Conservation (phyloP, 2,797 vertebrate genomes). For the Sebastes trivittatus region DNA sequence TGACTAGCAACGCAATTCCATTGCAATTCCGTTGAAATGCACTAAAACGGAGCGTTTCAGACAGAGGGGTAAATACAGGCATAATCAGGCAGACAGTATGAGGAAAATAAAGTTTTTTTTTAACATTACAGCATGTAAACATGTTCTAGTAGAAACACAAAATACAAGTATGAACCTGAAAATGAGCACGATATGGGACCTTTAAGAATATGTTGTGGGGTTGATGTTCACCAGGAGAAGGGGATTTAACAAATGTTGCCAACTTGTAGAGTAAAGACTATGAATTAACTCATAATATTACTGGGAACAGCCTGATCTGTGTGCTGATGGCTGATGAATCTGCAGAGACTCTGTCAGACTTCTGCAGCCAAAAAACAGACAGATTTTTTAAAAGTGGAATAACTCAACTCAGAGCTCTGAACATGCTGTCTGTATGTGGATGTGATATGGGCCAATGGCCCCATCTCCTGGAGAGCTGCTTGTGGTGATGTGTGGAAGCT, state of each 20-base stretch:
- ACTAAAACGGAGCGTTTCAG: no score
- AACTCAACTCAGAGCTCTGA: background rate
- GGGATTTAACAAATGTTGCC: background rate
- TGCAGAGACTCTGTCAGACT: background rate
- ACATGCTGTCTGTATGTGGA: accelerated
- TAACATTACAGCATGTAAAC: no score
- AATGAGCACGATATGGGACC: no score
- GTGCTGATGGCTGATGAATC: background rate
- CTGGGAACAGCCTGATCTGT: background rate
- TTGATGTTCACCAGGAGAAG: background rate
- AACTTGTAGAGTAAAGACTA: no score
- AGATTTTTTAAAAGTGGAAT: background rate
- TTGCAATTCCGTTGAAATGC: no score
- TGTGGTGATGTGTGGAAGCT: accelerated
- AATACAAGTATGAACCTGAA: no score
- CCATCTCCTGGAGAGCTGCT: constrained; percentile 50
- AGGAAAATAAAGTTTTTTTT: no score
- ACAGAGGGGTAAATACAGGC: no score
- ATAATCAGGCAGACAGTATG: no score
- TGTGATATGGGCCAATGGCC: background rate
- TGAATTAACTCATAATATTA: background rate
- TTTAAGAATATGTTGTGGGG: background rate
- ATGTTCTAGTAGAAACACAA: no score
- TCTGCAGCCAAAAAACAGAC: background rate
- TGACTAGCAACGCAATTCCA: no score